phyloP scores from a whole-genome alignment of 1,140 invertebrate species.

The Archivesica marissinica region DNA sequence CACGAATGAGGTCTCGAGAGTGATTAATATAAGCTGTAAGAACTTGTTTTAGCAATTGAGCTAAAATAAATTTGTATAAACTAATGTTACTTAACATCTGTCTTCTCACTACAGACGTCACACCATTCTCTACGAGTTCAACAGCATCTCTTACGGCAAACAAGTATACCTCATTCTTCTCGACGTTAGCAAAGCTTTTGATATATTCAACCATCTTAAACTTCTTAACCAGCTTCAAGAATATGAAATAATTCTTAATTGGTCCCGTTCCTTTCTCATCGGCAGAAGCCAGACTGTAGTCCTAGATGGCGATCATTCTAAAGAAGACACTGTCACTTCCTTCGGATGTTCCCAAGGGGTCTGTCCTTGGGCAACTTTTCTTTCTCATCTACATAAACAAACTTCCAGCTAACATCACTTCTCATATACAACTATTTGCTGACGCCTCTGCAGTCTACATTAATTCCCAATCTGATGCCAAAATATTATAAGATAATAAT shows the following conservation, averaged over 20 bases:
- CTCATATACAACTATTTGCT: no score
- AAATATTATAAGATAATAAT: no score
- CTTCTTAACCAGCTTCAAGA: conserved; percentile 51
- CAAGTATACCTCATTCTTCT: no score
- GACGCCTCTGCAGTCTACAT: no score
- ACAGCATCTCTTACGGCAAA: conserved; percentile 51
- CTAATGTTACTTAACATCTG: conserved; percentile 41
- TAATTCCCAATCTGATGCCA: no score
- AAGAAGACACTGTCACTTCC: background rate
- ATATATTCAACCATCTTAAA: conserved; percentile 54
- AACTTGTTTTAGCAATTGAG: no score
- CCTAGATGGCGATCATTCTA: conserved; percentile 40
- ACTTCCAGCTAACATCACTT: no score
- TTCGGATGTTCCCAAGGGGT: conserved; percentile 60
- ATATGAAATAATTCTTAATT: conserved; percentile 45
- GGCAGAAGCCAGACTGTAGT: conserved; percentile 58
- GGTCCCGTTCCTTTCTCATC: conserved; percentile 56
- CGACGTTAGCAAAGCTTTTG: conserved; percentile 65
- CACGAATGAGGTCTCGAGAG: no score
- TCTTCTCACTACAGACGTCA: conserved; percentile 28
- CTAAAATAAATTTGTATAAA: no score
- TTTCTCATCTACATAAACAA: conserved; percentile 68
- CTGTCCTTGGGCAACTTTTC: conserved; percentile 61
- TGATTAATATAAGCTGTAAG: no score
- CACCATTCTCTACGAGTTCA: conserved; percentile 60